A percentile compares a stretch with the other conserved stretches of the same genome.
Conservation (phyloP, 2,113 vertebrate genomes). For the Blennius ocellaris region DNA sequence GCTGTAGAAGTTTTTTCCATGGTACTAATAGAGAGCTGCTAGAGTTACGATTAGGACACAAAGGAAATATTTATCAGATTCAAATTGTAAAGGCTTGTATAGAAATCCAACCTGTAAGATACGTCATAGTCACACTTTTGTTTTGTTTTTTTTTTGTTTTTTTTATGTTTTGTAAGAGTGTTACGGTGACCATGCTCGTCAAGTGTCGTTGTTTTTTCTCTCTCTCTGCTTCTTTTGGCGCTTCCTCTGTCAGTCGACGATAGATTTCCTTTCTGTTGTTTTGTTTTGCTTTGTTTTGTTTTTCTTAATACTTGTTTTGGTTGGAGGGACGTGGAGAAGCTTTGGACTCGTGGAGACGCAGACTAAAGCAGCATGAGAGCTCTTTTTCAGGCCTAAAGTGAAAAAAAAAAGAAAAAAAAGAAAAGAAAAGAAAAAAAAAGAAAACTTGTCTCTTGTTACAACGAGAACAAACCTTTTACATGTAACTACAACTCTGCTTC, state of each 20-base stretch:
- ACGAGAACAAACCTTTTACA: background rate
- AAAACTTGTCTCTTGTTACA: constrained; percentile 5
- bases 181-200: constrained; percentile 89
- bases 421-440: too few relatives aligned
- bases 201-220: constrained; percentile 85
- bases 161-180: constrained; percentile 92
- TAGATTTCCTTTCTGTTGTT: constrained; percentile 14
- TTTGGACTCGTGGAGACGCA: background rate
- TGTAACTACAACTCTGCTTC: background rate
- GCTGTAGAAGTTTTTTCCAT: constrained; percentile 93
- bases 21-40: constrained; percentile 92
- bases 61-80: constrained; percentile 81
- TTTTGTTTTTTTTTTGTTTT: constrained; percentile 90
- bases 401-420: too few relatives aligned
- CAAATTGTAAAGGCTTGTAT: constrained; percentile 89
- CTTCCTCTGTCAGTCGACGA: constrained; percentile 38
- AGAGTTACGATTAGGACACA: constrained; percentile 81
- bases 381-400: background rate
- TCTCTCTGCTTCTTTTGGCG: constrained; percentile 52
- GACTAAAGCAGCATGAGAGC: constrained; percentile 24
- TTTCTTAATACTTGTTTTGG: too few relatives aligned
- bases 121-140: constrained; percentile 88
- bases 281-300: background rate
- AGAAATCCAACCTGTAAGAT: constrained; percentile 84
- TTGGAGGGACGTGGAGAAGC: constrained; percentile 15